Conservation (phyloP, 2,888 invertebrate species). For the Eristalis pertinax region DNA sequence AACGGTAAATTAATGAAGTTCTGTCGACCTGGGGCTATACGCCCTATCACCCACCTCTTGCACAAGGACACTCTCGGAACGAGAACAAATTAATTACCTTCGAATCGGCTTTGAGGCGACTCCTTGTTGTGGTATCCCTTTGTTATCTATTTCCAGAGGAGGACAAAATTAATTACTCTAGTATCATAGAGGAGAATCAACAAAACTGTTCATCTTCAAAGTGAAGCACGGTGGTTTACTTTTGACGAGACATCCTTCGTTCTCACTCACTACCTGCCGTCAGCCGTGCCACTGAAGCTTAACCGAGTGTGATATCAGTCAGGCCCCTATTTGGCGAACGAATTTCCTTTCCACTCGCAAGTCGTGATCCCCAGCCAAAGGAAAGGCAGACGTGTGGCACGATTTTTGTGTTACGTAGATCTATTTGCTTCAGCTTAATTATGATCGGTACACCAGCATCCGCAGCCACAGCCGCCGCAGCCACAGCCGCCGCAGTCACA, state of each 20-base stretch:
- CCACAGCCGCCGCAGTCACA: slow-evolving; percentile 4
- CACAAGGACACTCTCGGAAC: slow-evolving; percentile 6
- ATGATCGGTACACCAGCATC: slow-evolving; percentile 56
- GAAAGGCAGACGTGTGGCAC: slow-evolving; percentile 73
- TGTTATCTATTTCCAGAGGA: slow-evolving; percentile 8
- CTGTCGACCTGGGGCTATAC: neutral
- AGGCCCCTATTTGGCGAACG: slow-evolving; percentile 19
- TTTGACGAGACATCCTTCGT: slow-evolving; percentile 35
- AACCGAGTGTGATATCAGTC: slow-evolving; percentile 10
- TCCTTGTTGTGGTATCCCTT: slow-evolving; percentile 7
- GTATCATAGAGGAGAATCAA: neutral
- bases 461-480: no score
- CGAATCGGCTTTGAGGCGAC: neutral
- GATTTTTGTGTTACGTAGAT: slow-evolving; percentile 73
- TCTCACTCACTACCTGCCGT: slow-evolving; percentile 24
- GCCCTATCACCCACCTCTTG: slow-evolving; percentile 26
- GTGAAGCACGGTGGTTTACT: neutral
- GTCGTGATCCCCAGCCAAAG: slow-evolving; percentile 65
- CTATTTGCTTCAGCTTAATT: slow-evolving; percentile 73
- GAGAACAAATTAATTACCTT: slow-evolving; percentile 32
- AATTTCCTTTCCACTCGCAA: slow-evolving; percentile 50
- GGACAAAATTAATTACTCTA: slow-evolving; percentile 20
- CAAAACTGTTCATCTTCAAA: slow-evolving; percentile 1
- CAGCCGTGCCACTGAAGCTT: slow-evolving; percentile 12
- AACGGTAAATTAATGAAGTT: slow-evolving; percentile 30